Conservation (phyloP, 2,888 invertebrate species). For the Meghimatium bilineatum region DNA sequence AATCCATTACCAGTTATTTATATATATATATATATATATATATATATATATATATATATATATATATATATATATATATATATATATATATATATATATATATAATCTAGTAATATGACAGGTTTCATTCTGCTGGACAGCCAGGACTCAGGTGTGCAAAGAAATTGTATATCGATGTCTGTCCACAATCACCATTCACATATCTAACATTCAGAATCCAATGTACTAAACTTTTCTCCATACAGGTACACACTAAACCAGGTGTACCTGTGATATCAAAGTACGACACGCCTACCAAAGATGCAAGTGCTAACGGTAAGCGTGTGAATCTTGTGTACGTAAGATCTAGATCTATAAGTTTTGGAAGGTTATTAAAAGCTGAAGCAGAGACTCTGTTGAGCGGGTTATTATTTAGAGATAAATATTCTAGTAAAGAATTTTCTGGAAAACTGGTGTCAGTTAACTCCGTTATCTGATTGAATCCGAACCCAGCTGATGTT, state of each 20-base stretch:
- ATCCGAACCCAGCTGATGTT: not conserved
- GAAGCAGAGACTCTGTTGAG: not conserved
- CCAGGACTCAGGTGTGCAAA: not conserved
- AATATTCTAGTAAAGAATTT: not conserved
- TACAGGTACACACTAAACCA: not conserved
- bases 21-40: too few relatives aligned
- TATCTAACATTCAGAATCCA: not conserved
- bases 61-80: too few relatives aligned
- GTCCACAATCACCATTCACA: not conserved
- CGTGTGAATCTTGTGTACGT: not conserved
- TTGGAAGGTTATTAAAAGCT: not conserved
- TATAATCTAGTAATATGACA: too few relatives aligned
- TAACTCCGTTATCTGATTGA: not conserved
- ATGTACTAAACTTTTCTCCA: not conserved
- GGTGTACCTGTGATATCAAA: not conserved
- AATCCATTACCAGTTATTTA: too few relatives aligned
- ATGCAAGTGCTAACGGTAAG: not conserved
- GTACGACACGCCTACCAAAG: not conserved
- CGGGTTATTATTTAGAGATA: constrained; percentile 1
- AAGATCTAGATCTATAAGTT: not conserved
- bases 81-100: too few relatives aligned
- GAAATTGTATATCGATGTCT: not conserved
- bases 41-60: too few relatives aligned
- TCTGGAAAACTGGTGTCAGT: constrained; percentile 2
- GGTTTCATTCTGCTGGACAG: not conserved